Evolutionary conservation across 2,888 invertebrate genomes (phyloP), one percentile per base, ranked within the genome.

Genomic region (Adela reaumurella): DNA sequence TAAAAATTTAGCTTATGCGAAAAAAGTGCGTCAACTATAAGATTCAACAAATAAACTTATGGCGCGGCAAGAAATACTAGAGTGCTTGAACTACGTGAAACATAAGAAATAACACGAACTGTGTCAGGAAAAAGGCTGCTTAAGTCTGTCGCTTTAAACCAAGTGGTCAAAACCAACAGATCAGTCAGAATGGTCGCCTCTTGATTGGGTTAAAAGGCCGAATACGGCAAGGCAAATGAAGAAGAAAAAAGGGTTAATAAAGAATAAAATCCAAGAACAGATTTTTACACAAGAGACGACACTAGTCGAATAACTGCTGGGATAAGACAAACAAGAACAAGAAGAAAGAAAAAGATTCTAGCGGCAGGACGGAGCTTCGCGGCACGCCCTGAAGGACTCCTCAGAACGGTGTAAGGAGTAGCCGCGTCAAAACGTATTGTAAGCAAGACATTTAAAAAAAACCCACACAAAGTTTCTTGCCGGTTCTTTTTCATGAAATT

Each of bases 261-360:
- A 47, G 42, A 47, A 24, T 10, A 24, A 24, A 24, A 24, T 24
- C 10, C 24, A 48, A 43, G 48, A 48, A 18, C 16, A 44, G 20
- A 48, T 48, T 48, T 48, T 44, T 48, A 28, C n/a, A 6, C 28
- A 43, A 16, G 44, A 17, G 48, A 48, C 28, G 48, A 48, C 44
- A 44, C 14, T 28, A 48, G 48, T 16, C 28, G 50, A 45, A 19
- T 17, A 17, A 52, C 52, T 17, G 46, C 50, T n/a, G 52, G 49
- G 19, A 52, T 48, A 50, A 19, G 43, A 10, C 46, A 50, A 50
- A 45, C 45, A 10, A 43, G 19, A 35, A 52, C 52, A 2, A 50
- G 18, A 44, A 17, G 43, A 16, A 52, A 52, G 42, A 43, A 46
- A 19, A 50, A 52, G 24, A 44, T 45, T n/a, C n/a, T n/a, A n/a